Conservation (phyloP, 2,797 vertebrate species). For the Danio aesculapii region DNA sequence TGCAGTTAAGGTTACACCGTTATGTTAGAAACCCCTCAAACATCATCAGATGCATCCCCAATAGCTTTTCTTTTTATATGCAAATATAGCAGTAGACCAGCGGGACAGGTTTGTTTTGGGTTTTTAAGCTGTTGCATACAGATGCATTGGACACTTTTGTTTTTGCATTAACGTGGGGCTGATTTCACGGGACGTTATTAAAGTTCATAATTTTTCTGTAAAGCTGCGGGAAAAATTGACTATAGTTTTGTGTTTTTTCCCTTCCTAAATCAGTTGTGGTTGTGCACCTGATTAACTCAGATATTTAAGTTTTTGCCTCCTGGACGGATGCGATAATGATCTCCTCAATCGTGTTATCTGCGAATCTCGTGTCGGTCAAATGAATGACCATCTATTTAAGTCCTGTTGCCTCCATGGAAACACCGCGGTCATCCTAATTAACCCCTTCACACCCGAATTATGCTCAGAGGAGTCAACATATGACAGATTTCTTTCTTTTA, state of each 20-base stretch:
- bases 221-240: neutral
- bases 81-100: neutral
- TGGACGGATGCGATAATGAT: slow-evolving; percentile 54
- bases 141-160: slow-evolving; percentile 9
- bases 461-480: neutral
- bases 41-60: slow-evolving; percentile 20
- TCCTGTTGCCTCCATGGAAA: slow-evolving; percentile 59
- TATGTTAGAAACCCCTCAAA: slow-evolving; percentile 5
- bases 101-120: neutral
- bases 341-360: slow-evolving; percentile 50
- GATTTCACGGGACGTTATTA: neutral
- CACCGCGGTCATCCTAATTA: slow-evolving; percentile 50
- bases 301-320: slow-evolving; percentile 8
- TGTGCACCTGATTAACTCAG: neutral
- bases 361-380: slow-evolving; percentile 31
- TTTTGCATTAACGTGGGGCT: neutral
- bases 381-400: slow-evolving; percentile 58
- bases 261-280: neutral
- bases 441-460: slow-evolving; percentile 14
- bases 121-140: slow-evolving; percentile 1
- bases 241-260: neutral
- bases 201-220: slow-evolving; percentile 22
- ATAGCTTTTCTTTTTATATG: slow-evolving; percentile 20
- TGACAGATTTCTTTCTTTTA: neutral
- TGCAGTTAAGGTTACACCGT: neutral